These are phyloP conservation scores for Eulacestoma nigropectus DNA, from an alignment of 2,113 vertebrate species.

Conservation along the genomic window DNA sequence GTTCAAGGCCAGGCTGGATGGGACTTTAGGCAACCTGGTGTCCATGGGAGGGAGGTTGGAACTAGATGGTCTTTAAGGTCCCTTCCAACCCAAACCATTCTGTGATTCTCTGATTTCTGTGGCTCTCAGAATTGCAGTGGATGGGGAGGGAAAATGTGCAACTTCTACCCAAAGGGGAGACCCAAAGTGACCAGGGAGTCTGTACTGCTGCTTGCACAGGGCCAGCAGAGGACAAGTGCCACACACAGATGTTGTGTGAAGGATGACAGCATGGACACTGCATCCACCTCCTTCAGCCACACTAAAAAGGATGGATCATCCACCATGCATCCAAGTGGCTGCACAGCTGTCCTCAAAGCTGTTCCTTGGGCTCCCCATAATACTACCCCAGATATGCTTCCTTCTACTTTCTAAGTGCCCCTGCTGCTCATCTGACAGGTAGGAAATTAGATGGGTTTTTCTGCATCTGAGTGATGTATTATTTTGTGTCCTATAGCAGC, in stretches of 20 bases:
- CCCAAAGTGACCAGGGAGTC: not conserved
- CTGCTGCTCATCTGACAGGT: not conserved
- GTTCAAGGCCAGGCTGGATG: not conserved
- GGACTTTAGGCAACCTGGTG: not conserved
- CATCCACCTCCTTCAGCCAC: not conserved
- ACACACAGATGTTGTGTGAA: accelerated
- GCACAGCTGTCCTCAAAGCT: not conserved
- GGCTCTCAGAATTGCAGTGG: not conserved
- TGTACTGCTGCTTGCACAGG: not conserved
- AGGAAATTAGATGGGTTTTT: not conserved
- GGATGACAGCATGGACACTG: not conserved
- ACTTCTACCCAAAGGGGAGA: not conserved
- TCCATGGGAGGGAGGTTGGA: not conserved
- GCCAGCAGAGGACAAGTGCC: not conserved
- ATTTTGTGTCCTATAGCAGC: not conserved
- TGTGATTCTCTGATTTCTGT: not conserved
- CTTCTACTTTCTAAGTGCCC: not conserved
- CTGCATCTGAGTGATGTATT: not conserved
- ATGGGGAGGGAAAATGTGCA: not conserved
- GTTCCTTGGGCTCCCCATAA: not conserved
- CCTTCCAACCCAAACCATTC: not conserved
- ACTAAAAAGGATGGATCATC: not conserved
- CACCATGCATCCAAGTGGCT: not conserved
- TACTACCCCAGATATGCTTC: accelerated
- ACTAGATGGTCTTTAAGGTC: not conserved